These are phyloP conservation scores for Drosophila maculinotata DNA, from an alignment of 2,888 invertebrate genomes.

Conservation along the genomic window DNA sequence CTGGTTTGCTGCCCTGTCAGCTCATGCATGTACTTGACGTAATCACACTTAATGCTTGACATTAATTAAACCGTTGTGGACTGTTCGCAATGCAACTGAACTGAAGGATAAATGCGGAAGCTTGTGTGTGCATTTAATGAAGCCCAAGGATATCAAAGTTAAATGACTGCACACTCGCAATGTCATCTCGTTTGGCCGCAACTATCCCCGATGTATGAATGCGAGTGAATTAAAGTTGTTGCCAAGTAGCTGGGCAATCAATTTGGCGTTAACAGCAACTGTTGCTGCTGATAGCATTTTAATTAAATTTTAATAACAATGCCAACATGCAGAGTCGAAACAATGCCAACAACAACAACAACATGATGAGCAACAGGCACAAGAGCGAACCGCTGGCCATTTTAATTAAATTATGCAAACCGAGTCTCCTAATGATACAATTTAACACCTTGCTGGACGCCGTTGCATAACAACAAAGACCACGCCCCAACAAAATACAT, in stretches of 20 bases:
- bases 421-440: slow-evolving; percentile 46
- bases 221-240: slow-evolving; percentile 11
- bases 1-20: neutral
- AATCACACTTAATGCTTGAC: slow-evolving; percentile 56
- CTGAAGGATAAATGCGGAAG: slow-evolving; percentile 8
- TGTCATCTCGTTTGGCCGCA: slow-evolving; percentile 5
- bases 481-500: slow-evolving; percentile 5
- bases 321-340: too few species aligned
- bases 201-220: neutral
- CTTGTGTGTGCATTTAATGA: slow-evolving; percentile 37
- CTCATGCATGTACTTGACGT: slow-evolving; percentile 20
- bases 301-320: slow-evolving; percentile 64
- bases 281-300: slow-evolving; percentile 56
- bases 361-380: slow-evolving; percentile 1
- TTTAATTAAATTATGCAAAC: slow-evolving; percentile 54
- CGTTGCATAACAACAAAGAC: slow-evolving; percentile 19
- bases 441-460: slow-evolving; percentile 47
- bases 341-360: slow-evolving; percentile 4
- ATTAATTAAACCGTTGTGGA: slow-evolving; percentile 55
- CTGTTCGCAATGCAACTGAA: slow-evolving; percentile 14
- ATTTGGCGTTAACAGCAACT: slow-evolving; percentile 49
- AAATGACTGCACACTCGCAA: slow-evolving; percentile 34
- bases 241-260: slow-evolving; percentile 42
- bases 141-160: slow-evolving; percentile 47
- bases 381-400: slow-evolving; percentile 17